Conservation (phyloP, 1,140 invertebrate genomes). For the Pachyrhynchus sulphureomaculatus region DNA sequence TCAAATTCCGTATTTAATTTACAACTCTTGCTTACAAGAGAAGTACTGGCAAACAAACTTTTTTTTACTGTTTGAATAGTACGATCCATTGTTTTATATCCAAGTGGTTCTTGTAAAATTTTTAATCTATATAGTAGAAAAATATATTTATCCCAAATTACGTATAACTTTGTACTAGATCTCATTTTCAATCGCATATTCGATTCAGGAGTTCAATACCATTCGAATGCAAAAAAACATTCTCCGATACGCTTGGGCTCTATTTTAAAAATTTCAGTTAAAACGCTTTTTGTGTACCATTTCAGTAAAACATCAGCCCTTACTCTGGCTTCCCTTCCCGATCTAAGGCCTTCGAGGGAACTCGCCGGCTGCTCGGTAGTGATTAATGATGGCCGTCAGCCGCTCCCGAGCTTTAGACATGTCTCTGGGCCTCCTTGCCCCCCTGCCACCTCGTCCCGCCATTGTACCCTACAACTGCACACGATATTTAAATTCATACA, state of each 20-base stretch:
- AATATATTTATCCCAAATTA: no score
- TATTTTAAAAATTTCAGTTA: constrained; percentile 27
- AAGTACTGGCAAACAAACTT: no score
- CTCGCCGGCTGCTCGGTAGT: constrained; percentile 47
- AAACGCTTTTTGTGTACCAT: constrained; percentile 30
- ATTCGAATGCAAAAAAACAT: no score
- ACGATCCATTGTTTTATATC: no score
- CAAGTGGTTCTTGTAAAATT: no score
- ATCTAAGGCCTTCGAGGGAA: constrained; percentile 28
- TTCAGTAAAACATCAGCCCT: constrained; percentile 28
- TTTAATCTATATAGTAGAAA: no score
- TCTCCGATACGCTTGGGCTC: constrained; percentile 13
- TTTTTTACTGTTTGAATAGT: no score
- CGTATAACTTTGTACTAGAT: no score
- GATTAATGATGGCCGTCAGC: constrained; percentile 51
- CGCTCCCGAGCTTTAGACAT: constrained; percentile 51
- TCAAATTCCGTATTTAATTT: no score
- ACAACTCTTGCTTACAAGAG: no score
- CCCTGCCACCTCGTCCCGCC: constrained; percentile 38
- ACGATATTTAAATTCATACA: constrained; percentile 50
- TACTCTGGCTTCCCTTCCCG: constrained; percentile 28
- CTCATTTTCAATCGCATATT: no score
- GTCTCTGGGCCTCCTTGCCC: constrained; percentile 47
- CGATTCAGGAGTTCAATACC: no score
- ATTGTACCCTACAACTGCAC: constrained; percentile 46